phyloP scores from a whole-genome alignment of 2,888 invertebrate species.

The Piscicola geometra region DNA sequence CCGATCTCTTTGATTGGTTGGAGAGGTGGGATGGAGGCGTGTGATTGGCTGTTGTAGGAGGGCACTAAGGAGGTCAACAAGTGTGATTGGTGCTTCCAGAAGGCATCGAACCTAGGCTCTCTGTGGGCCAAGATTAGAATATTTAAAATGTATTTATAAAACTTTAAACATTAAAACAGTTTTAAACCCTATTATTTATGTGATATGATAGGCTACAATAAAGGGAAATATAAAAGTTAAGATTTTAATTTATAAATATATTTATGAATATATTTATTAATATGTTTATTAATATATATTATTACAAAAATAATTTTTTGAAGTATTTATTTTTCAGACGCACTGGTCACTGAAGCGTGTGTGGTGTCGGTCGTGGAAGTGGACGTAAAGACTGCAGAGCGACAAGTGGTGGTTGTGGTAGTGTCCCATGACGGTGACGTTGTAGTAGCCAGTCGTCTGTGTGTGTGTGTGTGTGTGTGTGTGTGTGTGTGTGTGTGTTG shows the following conservation, averaged over 20 bases:
- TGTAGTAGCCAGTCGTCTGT: background rate
- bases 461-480: background rate
- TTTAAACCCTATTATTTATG: too few species aligned
- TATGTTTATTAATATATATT: too few species aligned
- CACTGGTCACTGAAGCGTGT: background rate
- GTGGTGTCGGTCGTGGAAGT: background rate
- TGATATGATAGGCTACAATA: too few species aligned
- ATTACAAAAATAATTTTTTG: too few species aligned
- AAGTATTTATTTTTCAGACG: too few species aligned
- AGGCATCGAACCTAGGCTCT: conserved; percentile 36
- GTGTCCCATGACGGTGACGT: background rate
- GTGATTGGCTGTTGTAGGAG: conserved; percentile 7
- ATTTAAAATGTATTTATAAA: background rate
- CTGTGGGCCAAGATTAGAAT: conserved; percentile 17
- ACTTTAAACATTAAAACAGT: background rate
- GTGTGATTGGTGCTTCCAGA: conserved; percentile 39
- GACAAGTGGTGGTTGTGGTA: background rate
- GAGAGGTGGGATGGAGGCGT: conserved; percentile 40
- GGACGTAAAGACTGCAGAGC: background rate
- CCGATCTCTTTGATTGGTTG: conserved; percentile 47
- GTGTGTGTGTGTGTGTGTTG: background rate
- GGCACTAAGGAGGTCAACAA: conserved; percentile 31
- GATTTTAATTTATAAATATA: too few species aligned
- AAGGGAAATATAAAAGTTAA: too few species aligned
- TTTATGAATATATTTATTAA: too few species aligned